Base-by-base conservation (phyloP, 2,113 vertebrate species). In the Gymnarchus niloticus region DNA sequence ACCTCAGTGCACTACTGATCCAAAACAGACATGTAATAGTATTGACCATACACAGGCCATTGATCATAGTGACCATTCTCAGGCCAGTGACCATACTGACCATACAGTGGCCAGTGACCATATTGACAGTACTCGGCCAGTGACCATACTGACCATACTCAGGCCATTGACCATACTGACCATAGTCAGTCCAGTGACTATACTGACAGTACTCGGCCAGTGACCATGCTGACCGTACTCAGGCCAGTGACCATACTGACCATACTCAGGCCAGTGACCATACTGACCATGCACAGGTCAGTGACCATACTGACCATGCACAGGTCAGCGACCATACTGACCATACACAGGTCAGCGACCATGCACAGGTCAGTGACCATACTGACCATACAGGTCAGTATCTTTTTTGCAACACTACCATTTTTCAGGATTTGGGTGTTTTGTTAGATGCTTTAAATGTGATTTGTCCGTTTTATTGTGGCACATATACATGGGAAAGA, bases 371-470 rank as follows among this genome's bases (percentile, higher is more conserved):
- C 73, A 7, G 5, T 54, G 52, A 14, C 52, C 52, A 54, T 54
- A n/a, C n/a, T n/a, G n/a, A n/a, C n/a, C n/a, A n/a, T n/a, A n/a
- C n/a, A n/a, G n/a, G n/a, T n/a, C n/a, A n/a, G n/a, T n/a, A 10
- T 51, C 4, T 82, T 41, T 33, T 52, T 85, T 85, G 57, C 83
- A 77, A 76, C 65, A 69, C 56, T 57, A 73, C 76, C 83, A 81
- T 81, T 85, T 86, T 48, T 86, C 65, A 1, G 37, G 85, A 86
- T 86, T 86, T 52, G 83, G 56, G 87, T 88, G 89, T 90, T 88
- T 89, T 90, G 88, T 84, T 87, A 77, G 84, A 88, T 51, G 84
- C 77, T 80, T 85, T 86, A 85, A 85, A 88, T 77, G 83, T 84
- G 84, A 88, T 89, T 84, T 88, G 87, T 83, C 48, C 41, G 14